A percentile compares a stretch with the other conserved stretches of the same genome.
phyloP scores from a whole-genome alignment of 2,888 invertebrate species.

The Andrena marginata region DNA sequence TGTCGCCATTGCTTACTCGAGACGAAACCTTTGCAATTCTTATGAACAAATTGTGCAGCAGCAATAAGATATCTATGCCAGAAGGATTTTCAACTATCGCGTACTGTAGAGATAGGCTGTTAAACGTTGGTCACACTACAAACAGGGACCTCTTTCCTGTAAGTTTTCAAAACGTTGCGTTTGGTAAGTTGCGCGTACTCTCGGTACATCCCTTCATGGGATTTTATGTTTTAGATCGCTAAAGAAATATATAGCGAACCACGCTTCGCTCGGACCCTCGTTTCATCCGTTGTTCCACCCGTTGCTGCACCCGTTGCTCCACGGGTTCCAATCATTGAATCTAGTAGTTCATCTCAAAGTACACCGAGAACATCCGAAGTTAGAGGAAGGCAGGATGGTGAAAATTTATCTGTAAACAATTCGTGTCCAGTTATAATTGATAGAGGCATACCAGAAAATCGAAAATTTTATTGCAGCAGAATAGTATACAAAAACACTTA shows the following conservation, averaged over 20 bases:
- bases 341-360: conserved; percentile 28
- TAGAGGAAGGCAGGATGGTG: conserved; percentile 44
- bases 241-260: not conserved
- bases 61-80: conserved; percentile 90
- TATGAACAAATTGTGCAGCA: conserved; percentile 92
- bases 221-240: conserved; percentile 29
- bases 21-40: conserved; percentile 93
- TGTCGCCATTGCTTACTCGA: conserved; percentile 90
- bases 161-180: conserved; percentile 20
- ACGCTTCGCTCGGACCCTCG: too few species aligned
- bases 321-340: conserved; percentile 14
- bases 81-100: conserved; percentile 88
- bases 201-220: not conserved
- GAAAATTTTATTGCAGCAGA: conserved; percentile 90
- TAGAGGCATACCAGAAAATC: conserved; percentile 66
- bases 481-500: conserved; percentile 89
- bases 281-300: too few species aligned
- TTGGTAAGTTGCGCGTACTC: not conserved
- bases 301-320: too few species aligned
- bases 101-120: conserved; percentile 61
- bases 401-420: conserved; percentile 40
- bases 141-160: conserved; percentile 17
- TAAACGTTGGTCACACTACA: conserved; percentile 9
- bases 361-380: conserved; percentile 30
- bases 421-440: conserved; percentile 42